Percentiles rank a stretch among this genome's conserved stretches.
phyloP scores from a whole-genome alignment of 2,797 vertebrate species.

The Microhierax caerulescens region DNA sequence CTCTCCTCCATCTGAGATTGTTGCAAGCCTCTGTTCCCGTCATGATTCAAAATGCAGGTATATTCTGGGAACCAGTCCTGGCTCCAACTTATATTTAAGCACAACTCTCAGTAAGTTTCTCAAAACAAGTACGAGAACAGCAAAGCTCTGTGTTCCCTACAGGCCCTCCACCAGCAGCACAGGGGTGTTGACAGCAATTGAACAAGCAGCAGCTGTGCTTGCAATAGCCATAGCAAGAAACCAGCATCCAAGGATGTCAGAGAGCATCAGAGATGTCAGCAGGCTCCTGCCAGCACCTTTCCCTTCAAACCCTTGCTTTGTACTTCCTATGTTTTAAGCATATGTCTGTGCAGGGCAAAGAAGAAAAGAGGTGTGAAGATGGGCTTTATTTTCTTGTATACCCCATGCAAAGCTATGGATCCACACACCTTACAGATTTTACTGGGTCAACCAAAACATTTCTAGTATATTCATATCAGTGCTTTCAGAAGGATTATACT shows the following conservation, averaged over 20 bases:
- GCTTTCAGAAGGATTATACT: background rate
- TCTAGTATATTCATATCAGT: background rate
- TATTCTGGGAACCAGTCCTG: background rate
- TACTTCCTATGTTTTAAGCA: background rate
- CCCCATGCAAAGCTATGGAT: background rate
- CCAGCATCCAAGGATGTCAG: background rate
- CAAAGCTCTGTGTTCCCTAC: background rate
- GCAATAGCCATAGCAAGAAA: background rate
- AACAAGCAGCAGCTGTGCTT: conserved; percentile 33
- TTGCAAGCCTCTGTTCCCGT: background rate
- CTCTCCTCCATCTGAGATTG: background rate
- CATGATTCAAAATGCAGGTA: background rate
- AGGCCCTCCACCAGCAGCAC: background rate
- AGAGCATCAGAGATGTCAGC: conserved; percentile 31
- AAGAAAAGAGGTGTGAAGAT: background rate
- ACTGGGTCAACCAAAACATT: background rate
- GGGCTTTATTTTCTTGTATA: background rate
- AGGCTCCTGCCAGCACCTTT: conserved; percentile 20
- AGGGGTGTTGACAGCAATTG: background rate
- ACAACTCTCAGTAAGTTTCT: background rate
- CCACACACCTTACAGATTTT: background rate
- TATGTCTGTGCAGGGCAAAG: background rate
- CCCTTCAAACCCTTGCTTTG: background rate
- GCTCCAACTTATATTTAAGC: background rate
- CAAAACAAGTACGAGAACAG: background rate